Evolutionary conservation across 2,888 invertebrate species (phyloP).

Genomic region (Tenthredo scrophulariae): DNA sequence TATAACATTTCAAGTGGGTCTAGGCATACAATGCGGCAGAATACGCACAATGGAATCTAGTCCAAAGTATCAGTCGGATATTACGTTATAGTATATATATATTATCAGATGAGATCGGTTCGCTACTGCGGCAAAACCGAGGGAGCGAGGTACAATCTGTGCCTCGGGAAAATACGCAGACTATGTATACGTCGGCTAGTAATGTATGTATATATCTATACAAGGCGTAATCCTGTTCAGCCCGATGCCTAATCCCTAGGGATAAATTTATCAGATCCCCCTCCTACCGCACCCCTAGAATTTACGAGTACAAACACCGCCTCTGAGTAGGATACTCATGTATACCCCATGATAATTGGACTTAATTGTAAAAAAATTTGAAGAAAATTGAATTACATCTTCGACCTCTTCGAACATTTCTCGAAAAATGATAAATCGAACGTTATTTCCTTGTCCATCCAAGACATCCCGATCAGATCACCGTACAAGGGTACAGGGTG

Average conservation of each 20-base stretch:
- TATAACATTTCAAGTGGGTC: slow-evolving; percentile 27
- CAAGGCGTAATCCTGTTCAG: slow-evolving; percentile 65
- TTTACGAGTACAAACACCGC: slow-evolving; percentile 41
- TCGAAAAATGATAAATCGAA: neutral
- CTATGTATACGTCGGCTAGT: slow-evolving; percentile 8
- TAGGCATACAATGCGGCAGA: slow-evolving; percentile 13
- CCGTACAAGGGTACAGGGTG: neutral
- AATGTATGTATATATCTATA: slow-evolving; percentile 55
- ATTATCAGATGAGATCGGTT: slow-evolving; percentile 40
- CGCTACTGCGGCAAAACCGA: slow-evolving; percentile 18
- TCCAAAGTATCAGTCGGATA: slow-evolving; percentile 43
- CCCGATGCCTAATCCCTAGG: slow-evolving; percentile 64
- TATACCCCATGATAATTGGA: neutral
- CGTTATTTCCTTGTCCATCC: neutral
- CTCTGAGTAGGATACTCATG: neutral
- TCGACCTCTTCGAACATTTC: too few species aligned
- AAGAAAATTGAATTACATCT: neutral
- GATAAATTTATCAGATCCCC: slow-evolving; percentile 66
- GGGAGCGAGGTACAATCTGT: slow-evolving; percentile 25
- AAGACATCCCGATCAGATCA: neutral
- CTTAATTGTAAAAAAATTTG: neutral
- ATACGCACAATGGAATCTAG: slow-evolving; percentile 43
- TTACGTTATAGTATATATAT: slow-evolving; percentile 27
- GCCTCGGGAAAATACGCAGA: slow-evolving; percentile 39
- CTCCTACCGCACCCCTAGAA: slow-evolving; percentile 37